Base-by-base conservation (phyloP, 2,797 vertebrate genomes). In the Pitangus sulphuratus region DNA sequence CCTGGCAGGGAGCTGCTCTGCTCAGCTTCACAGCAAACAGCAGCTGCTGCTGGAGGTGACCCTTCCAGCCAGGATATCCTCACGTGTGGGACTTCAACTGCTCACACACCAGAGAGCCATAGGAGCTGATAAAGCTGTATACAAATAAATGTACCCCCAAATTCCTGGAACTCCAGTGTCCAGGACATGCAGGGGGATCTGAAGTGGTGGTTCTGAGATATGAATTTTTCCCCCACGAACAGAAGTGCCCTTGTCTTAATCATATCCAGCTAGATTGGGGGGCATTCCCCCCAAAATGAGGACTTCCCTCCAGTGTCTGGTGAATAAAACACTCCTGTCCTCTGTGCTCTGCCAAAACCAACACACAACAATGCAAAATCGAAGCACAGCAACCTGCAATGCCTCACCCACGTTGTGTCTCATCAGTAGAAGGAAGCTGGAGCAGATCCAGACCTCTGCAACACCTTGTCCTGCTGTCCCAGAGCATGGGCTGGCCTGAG, bases 81-180 rank as follows among this genome's bases (percentile, higher is more conserved):
- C 74, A 51, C 0, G 1, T 42, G 6, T 26, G 39, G 15, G 37
- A 2, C 18, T 87, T 68, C 22, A 19, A 8, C 48, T 12, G 6
- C 26, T 77, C 44, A 44, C 39, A 22, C 39, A 37, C 8, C 54
- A 61, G 37, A 71, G 20, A 65, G 21, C 15, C 6, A 4, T 2
- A 12, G 45, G 40, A 37, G 53, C 22, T 39, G 72, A 37, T 26
- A 80, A 40, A 79, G 17, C 15, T 91, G 54, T 35, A 50, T 64
- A 57, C 2, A 60, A 82, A 51, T 39, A 65, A 53, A 69, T 28
- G 6, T n/a, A 9, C 2, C 16, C 18, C 8, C 17, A 35, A 1
- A n/a, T n/a, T 80, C 42, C 60, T 69, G 47, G 47, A 57, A 39
- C 64, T 30, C 6, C 19, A 5, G 35, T n/a, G 14, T 6, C 26